A percentile compares a stretch with the other conserved stretches of the same genome.
phyloP scores from a whole-genome alignment of 2,113 vertebrate species.

The Haemorhous mexicanus region DNA sequence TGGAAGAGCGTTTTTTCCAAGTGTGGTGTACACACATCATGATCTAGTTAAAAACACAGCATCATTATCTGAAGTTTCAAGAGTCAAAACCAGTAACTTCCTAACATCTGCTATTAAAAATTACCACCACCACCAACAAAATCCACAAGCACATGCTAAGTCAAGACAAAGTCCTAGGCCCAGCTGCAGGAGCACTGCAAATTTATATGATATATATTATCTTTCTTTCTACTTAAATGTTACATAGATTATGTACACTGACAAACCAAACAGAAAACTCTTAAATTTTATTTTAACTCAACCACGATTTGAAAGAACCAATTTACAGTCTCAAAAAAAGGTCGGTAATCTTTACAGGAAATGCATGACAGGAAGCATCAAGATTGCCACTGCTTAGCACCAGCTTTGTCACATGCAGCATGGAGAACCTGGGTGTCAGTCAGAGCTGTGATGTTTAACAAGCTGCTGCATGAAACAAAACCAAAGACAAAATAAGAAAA shows the following conservation, averaged over 20 bases:
- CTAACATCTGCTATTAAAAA: background rate
- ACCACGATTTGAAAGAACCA: background rate
- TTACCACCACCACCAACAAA: background rate
- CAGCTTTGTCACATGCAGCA: background rate
- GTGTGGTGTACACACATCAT: background rate
- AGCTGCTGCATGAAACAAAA: background rate
- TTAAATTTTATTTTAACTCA: background rate
- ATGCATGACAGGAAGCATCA: slow-evolving; percentile 10
- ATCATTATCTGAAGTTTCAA: background rate
- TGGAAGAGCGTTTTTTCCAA: background rate
- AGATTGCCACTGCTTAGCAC: background rate
- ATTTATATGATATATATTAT: background rate
- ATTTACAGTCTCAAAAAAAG: background rate
- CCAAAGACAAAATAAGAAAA: background rate
- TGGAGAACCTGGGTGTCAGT: background rate
- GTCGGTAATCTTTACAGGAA: slow-evolving; percentile 7
- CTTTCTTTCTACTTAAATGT: background rate
- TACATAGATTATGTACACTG: background rate
- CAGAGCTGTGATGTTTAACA: background rate
- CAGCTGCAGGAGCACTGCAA: background rate
- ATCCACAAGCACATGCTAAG: background rate
- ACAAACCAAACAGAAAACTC: background rate
- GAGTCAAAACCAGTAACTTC: background rate
- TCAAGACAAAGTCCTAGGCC: background rate
- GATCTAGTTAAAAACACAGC: background rate